These are phyloP conservation scores for Oligia latruncula DNA, from an alignment of 2,888 invertebrate genomes.

Conservation along the genomic window DNA sequence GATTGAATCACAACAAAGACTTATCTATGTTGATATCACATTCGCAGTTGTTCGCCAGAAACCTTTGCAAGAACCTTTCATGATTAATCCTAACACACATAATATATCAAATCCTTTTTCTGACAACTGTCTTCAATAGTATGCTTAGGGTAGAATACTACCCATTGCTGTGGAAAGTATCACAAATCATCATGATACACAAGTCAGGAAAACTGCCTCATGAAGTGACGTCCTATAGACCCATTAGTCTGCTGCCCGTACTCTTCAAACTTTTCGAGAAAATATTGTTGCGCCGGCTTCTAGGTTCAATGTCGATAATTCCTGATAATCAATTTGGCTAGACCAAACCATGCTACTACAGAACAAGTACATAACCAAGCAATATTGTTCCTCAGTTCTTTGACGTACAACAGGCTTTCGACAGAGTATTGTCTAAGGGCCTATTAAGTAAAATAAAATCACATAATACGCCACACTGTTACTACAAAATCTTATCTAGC, in stretches of 20 bases:
- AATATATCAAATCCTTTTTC: too few species aligned
- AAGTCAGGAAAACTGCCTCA: neutral
- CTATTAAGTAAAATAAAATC: neutral
- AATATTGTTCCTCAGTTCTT: neutral
- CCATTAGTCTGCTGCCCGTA: neutral
- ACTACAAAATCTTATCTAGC: too few species aligned
- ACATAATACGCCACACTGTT: neutral
- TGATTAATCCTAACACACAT: neutral
- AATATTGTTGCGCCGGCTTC: neutral
- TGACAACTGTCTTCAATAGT: neutral
- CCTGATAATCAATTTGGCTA: neutral
- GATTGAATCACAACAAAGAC: too few species aligned
- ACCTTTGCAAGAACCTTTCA: neutral
- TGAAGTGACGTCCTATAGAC: neutral
- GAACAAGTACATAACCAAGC: neutral
- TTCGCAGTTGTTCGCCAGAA: conserved; percentile 19
- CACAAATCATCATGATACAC: neutral
- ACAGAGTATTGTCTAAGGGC: neutral
- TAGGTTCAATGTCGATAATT: neutral
- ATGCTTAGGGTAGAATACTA: neutral
- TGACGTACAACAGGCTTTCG: neutral
- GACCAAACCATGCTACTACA: too few species aligned
- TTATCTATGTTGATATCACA: neutral
- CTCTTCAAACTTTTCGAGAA: neutral
- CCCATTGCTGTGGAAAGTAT: neutral